A percentile compares a stretch with the other conserved stretches of the same genome.
These are phyloP conservation scores for Nettapus auritus DNA, from an alignment of 2,113 vertebrate species.

Conservation along the genomic window DNA sequence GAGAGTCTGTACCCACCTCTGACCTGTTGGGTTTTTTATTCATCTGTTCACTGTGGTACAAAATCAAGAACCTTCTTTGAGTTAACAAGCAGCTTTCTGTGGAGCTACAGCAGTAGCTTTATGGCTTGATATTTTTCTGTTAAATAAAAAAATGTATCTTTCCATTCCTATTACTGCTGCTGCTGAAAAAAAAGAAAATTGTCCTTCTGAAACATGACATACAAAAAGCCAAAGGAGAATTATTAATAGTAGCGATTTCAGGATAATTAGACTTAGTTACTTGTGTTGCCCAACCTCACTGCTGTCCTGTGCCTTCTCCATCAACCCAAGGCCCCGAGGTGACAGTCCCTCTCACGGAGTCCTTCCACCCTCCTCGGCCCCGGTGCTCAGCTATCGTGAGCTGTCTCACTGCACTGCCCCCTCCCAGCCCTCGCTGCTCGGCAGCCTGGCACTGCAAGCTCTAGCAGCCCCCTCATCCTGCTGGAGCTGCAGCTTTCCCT, in stretches of 20 bases:
- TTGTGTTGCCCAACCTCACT: background rate
- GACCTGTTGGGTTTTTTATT: background rate
- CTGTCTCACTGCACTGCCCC: background rate
- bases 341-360: fast-evolving
- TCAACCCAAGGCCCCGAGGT: background rate
- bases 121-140: background rate
- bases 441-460: background rate
- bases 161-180: background rate
- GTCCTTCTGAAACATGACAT: background rate
- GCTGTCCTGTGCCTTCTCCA: background rate
- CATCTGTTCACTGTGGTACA: background rate
- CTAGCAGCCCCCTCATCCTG: background rate
- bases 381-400: background rate
- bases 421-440: background rate
- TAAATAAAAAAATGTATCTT: background rate
- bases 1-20: background rate
- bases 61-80: background rate
- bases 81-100: constrained; percentile 15
- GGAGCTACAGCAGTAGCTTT: background rate
- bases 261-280: background rate
- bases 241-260: background rate
- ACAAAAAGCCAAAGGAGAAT: background rate
- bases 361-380: background rate
- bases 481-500: background rate
- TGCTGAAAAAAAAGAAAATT: background rate